Percentiles rank a stretch among this genome's conserved stretches.
Conservation (phyloP, 2,797 vertebrate genomes). For the Darevskia nairensis region DNA sequence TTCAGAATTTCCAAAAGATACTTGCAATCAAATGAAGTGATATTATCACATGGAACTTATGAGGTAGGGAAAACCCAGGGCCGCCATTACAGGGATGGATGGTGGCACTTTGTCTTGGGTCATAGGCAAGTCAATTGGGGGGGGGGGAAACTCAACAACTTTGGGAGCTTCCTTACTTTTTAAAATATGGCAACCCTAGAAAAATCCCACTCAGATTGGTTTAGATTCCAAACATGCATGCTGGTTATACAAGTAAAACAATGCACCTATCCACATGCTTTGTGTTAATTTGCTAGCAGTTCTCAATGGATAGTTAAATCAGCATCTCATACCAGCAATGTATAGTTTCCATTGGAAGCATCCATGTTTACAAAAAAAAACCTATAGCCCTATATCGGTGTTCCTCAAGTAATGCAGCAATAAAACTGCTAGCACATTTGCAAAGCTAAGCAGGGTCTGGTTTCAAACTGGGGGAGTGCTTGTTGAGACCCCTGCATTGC, state of each 20-base stretch:
- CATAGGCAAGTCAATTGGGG: too few relatives aligned
- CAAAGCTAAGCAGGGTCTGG: too few relatives aligned
- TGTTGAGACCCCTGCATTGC: too few relatives aligned
- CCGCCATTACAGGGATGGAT: too few relatives aligned
- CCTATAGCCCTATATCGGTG: not conserved
- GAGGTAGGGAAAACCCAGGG: not conserved
- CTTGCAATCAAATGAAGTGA: conserved; percentile 39
- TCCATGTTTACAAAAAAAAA: not conserved
- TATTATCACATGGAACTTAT: not conserved
- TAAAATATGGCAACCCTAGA: too few relatives aligned
- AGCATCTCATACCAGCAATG: not conserved
- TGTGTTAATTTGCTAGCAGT: not conserved
- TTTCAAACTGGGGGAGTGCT: too few relatives aligned
- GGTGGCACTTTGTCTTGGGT: too few relatives aligned
- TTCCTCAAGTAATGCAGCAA: not conserved
- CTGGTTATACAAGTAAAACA: not conserved
- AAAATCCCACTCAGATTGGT: not conserved
- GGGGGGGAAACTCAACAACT: too few relatives aligned
- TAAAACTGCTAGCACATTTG: too few relatives aligned
- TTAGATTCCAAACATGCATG: conserved; percentile 28
- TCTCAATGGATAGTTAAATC: not conserved
- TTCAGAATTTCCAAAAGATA: not conserved
- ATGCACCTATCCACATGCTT: not conserved
- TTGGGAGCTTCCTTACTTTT: too few relatives aligned
- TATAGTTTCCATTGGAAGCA: not conserved